Percentiles rank a stretch among this genome's conserved stretches.
phyloP scores from a whole-genome alignment of 1,140 invertebrate genomes.

The Drosophila willistoni region DNA sequence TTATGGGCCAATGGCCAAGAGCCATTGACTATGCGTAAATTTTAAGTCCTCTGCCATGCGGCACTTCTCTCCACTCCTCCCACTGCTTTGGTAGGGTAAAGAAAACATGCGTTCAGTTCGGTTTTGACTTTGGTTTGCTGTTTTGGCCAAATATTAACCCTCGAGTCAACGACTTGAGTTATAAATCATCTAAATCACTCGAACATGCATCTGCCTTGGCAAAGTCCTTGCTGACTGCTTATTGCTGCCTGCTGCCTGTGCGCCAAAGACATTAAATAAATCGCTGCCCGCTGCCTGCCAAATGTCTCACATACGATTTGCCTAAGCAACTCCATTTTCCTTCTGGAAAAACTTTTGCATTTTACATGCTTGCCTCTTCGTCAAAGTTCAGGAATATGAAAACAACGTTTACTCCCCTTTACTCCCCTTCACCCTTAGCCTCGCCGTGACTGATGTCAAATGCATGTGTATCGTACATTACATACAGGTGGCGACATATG shows the following conservation, averaged over 20 bases:
- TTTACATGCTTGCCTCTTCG: constrained; percentile 43
- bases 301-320: constrained; percentile 81
- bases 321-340: constrained; percentile 69
- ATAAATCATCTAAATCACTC: constrained; percentile 81
- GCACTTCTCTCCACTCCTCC: no score
- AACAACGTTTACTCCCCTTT: constrained; percentile 9
- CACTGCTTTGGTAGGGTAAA: neutral
- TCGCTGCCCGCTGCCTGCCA: constrained; percentile 70
- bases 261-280: constrained; percentile 79
- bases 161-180: constrained; percentile 71
- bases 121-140: constrained; percentile 37
- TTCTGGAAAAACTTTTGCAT: constrained; percentile 65
- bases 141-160: constrained; percentile 70
- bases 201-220: constrained; percentile 68
- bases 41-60: constrained; percentile 16
- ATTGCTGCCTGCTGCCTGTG: constrained; percentile 14
- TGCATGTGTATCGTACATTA: constrained; percentile 74
- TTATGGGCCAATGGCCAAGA: constrained; percentile 57
- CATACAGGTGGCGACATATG: constrained; percentile 78
- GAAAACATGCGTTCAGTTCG: constrained; percentile 21
- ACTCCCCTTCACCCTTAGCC: constrained; percentile 1
- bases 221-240: constrained; percentile 17
- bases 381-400: constrained; percentile 30
- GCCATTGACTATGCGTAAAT: constrained; percentile 34
- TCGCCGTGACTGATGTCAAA: constrained; percentile 53